phyloP scores from a whole-genome alignment of 2,797 vertebrate species.

The Esox lucius region DNA sequence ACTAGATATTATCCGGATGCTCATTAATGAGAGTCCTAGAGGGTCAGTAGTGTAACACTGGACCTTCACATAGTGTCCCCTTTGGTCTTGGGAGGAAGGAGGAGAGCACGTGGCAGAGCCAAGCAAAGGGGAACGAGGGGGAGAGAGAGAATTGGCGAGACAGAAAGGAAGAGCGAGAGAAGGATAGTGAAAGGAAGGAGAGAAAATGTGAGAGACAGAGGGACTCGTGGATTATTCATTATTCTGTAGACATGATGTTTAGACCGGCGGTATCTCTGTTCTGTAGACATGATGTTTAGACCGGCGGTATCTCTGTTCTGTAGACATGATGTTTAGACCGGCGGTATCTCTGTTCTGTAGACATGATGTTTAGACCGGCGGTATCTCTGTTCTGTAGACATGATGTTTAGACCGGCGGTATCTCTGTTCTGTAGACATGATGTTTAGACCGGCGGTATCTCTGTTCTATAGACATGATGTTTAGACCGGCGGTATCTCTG shows the following conservation, averaged over 20 bases:
- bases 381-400: too few species aligned
- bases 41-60: slow-evolving; percentile 33
- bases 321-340: too few species aligned
- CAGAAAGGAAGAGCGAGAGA: neutral
- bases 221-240: slow-evolving; percentile 52
- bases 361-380: too few species aligned
- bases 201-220: slow-evolving; percentile 20
- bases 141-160: slow-evolving; percentile 10
- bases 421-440: too few species aligned
- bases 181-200: neutral
- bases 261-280: slow-evolving; percentile 37
- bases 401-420: too few species aligned
- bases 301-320: too few species aligned
- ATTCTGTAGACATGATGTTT: slow-evolving; percentile 40
- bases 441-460: too few species aligned
- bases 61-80: slow-evolving; percentile 43
- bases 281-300: too few species aligned
- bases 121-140: neutral
- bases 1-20: neutral
- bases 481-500: too few species aligned
- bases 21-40: slow-evolving; percentile 22
- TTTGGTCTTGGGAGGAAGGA: slow-evolving; percentile 39
- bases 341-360: too few species aligned
- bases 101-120: too few species aligned
- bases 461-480: too few species aligned